phyloP scores from a whole-genome alignment of 2,113 vertebrate species.

The Galeopterus variegatus region DNA sequence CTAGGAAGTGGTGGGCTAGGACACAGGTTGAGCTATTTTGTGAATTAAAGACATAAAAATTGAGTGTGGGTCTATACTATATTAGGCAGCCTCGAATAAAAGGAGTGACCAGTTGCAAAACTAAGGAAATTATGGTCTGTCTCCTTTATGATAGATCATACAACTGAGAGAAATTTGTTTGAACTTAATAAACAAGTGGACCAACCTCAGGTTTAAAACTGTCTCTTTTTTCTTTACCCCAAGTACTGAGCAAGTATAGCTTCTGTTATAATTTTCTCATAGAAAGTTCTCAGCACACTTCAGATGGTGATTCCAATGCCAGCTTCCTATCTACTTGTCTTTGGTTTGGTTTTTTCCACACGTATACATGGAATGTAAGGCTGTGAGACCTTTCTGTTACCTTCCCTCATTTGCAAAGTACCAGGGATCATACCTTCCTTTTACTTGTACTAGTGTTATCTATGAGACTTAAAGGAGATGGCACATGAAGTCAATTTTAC shows the following conservation, averaged over 20 bases:
- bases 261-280: slow-evolving; percentile 19
- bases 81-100: neutral
- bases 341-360: neutral
- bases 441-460: neutral
- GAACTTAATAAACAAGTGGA: neutral
- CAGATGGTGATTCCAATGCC: neutral
- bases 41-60: neutral
- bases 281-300: neutral
- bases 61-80: neutral
- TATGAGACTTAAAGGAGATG: neutral
- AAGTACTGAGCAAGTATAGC: neutral
- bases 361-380: neutral
- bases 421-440: neutral
- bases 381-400: neutral
- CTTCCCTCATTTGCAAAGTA: neutral
- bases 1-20: neutral
- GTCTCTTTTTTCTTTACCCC: neutral
- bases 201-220: neutral
- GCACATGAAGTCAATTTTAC: neutral
- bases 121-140: neutral
- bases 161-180: slow-evolving; percentile 4
- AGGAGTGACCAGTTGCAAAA: neutral
- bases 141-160: slow-evolving; percentile 7
- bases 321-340: neutral
- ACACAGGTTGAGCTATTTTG: neutral